Percentiles rank a stretch among this genome's conserved stretches.
Evolutionary conservation across 2,113 vertebrate genomes (phyloP).

Genomic region (Myiozetetes cayanensis): DNA sequence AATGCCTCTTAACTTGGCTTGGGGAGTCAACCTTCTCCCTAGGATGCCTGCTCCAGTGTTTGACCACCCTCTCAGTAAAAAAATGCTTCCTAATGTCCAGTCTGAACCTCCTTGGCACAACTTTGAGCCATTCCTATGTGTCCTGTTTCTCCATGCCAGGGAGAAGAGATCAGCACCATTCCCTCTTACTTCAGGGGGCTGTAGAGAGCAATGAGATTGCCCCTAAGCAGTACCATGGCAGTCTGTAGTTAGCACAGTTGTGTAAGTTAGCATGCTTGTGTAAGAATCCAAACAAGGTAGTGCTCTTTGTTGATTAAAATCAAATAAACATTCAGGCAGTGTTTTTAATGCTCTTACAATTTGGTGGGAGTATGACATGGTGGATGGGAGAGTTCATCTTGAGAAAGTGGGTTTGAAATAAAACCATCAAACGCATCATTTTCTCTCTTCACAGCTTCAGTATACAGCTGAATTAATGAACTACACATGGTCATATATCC

Average conservation of each 20-base stretch:
- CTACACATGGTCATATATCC: background rate
- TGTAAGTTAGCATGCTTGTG: background rate
- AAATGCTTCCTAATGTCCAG: background rate
- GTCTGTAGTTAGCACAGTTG: background rate
- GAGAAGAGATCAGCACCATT: background rate
- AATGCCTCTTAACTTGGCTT: background rate
- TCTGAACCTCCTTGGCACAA: background rate
- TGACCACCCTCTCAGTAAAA: fast-evolving
- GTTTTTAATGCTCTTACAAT: background rate
- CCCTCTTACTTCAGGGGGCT: background rate
- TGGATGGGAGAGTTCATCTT: background rate
- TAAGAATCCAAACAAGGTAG: background rate
- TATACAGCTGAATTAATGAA: background rate
- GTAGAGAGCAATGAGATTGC: background rate
- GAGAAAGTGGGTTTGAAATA: background rate
- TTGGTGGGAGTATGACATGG: background rate
- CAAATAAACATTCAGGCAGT: background rate
- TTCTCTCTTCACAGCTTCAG: background rate
- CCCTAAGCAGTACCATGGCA: background rate
- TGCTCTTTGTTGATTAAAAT: background rate
- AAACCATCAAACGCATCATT: background rate
- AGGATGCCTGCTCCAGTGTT: background rate
- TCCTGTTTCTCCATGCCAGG: background rate
- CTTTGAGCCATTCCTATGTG: fast-evolving
- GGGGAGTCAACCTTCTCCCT: background rate